phyloP scores from a whole-genome alignment of 2,797 vertebrate species.

The Tokudaia tokunoshimensis region DNA sequence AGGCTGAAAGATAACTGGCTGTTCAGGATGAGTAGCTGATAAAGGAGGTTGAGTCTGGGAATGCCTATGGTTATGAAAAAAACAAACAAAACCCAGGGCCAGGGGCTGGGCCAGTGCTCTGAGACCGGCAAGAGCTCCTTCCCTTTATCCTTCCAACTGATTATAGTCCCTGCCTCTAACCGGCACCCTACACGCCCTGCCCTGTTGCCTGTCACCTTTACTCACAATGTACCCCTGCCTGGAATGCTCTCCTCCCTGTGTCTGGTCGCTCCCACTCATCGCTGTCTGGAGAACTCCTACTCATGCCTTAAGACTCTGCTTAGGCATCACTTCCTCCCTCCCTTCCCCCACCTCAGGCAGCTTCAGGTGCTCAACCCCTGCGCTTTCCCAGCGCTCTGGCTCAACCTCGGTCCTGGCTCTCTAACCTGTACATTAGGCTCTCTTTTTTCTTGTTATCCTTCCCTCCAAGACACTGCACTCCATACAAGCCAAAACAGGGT shows the following conservation, averaged over 20 bases:
- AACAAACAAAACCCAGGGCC: neutral
- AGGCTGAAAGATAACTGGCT: neutral
- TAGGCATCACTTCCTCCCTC: conserved; percentile 58
- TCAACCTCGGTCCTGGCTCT: neutral
- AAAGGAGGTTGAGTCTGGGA: neutral
- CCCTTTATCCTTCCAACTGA: neutral
- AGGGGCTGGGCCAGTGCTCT: neutral
- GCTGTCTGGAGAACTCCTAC: conserved; percentile 61
- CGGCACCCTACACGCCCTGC: neutral
- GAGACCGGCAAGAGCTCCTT: neutral
- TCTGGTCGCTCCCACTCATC: conserved; percentile 70
- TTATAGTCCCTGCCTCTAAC: neutral
- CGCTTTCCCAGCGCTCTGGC: neutral
- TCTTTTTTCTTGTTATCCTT: neutral
- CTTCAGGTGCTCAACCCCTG: neutral
- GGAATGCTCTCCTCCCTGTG: conserved; percentile 61
- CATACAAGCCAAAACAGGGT: neutral
- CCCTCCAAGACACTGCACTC: neutral
- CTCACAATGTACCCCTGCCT: neutral
- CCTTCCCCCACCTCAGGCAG: neutral
- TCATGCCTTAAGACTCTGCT: conserved; percentile 62
- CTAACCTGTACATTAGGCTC: neutral
- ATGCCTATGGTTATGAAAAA: neutral
- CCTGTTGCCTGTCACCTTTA: neutral
- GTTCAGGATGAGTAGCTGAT: neutral